phyloP scores from a whole-genome alignment of 2,113 vertebrate genomes.

The Albula goreensis region DNA sequence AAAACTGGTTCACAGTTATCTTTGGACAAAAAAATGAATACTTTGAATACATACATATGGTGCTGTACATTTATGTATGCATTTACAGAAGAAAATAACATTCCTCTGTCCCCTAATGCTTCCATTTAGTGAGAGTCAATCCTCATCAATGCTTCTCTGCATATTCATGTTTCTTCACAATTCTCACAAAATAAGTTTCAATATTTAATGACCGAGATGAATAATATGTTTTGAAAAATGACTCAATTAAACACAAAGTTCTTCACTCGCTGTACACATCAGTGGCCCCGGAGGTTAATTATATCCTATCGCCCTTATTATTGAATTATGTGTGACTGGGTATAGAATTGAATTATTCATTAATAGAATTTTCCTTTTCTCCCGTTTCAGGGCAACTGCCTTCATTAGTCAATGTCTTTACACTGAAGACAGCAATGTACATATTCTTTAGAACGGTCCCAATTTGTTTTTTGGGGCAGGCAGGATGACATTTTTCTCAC shows the following conservation, averaged over 20 bases:
- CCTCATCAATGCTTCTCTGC: neutral
- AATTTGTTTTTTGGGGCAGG: too few species aligned
- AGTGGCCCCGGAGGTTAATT: too few species aligned
- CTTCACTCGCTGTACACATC: neutral
- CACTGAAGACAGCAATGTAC: neutral
- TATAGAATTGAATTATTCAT: neutral
- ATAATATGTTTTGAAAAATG: neutral
- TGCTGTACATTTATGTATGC: too few species aligned
- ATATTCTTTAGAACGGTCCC: too few species aligned
- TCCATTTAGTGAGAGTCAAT: neutral
- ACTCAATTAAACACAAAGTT: neutral
- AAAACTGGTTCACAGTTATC: too few species aligned
- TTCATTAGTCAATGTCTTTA: neutral
- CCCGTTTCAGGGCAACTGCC: neutral
- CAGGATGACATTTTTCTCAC: too few species aligned
- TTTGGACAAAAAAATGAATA: too few species aligned
- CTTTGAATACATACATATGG: too few species aligned
- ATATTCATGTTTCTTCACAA: neutral
- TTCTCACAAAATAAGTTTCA: neutral
- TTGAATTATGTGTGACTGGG: neutral
- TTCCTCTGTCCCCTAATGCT: too few species aligned
- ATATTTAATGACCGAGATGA: neutral
- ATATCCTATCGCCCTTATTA: neutral
- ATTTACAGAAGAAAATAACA: too few species aligned
- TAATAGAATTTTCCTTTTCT: neutral